A percentile compares a stretch with the other conserved stretches of the same genome.
phyloP scores from a whole-genome alignment of 2,113 vertebrate species.

The Channa argus region DNA sequence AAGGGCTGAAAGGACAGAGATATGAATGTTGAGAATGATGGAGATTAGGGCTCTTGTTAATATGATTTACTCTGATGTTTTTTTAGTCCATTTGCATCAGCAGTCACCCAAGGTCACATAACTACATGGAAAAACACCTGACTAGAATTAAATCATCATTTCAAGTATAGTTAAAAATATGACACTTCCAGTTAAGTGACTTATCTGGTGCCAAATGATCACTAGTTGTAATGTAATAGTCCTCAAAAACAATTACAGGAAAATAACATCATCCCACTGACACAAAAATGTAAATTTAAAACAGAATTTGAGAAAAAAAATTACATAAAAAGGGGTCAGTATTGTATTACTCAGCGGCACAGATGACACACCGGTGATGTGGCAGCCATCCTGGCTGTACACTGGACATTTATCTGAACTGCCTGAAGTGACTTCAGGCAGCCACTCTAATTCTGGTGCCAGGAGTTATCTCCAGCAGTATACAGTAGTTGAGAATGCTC shows the following conservation, averaged over 20 bases:
- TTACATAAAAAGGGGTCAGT: neutral
- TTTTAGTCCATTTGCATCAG: slow-evolving; percentile 32
- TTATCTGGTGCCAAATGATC: slow-evolving; percentile 22
- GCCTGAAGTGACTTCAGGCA: slow-evolving; percentile 57
- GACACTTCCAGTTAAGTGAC: neutral
- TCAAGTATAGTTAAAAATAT: neutral
- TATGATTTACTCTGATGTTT: slow-evolving; percentile 58
- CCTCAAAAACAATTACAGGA: neutral
- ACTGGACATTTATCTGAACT: slow-evolving; percentile 58
- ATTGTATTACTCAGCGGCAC: slow-evolving; percentile 27
- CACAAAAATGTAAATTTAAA: slow-evolving; percentile 2
- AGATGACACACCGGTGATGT: slow-evolving; percentile 25
- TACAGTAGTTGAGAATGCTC: slow-evolving; percentile 22
- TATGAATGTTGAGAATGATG: slow-evolving; percentile 48
- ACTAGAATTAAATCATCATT: neutral
- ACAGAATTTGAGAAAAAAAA: slow-evolving; percentile 2
- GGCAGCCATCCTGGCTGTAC: slow-evolving; percentile 30
- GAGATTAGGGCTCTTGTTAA: slow-evolving; percentile 56
- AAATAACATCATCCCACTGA: neutral
- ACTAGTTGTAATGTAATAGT: neutral
- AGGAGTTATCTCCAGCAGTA: slow-evolving; percentile 65
- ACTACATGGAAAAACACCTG: slow-evolving; percentile 32
- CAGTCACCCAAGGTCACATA: slow-evolving; percentile 50
- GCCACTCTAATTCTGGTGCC: slow-evolving; percentile 51
- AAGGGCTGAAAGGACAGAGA: slow-evolving; percentile 67